A percentile compares a stretch with the other conserved stretches of the same genome.
Evolutionary conservation across 2,113 vertebrate genomes (phyloP).

Genomic region (Willisornis vidua): DNA sequence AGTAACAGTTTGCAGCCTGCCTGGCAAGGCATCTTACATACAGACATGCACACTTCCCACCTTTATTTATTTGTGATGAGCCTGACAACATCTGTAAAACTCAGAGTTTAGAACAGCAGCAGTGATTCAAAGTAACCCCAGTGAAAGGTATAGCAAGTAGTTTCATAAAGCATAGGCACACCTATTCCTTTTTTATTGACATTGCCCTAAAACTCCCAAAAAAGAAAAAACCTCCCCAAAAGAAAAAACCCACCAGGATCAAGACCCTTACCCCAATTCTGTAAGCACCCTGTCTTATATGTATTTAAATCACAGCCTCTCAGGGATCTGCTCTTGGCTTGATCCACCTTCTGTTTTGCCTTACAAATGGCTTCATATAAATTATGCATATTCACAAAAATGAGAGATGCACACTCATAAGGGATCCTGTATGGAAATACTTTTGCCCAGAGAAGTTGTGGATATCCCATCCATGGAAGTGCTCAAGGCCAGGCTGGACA

Average conservation of each 20-base stretch:
- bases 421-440: neutral
- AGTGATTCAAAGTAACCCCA: neutral
- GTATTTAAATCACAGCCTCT: neutral
- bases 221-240: neutral
- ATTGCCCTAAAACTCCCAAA: neutral
- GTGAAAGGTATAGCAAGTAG: neutral
- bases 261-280: neutral
- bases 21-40: neutral
- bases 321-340: neutral
- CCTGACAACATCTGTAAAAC: neutral
- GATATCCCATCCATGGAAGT: neutral
- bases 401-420: neutral
- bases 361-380: neutral
- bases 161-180: neutral
- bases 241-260: neutral
- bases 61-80: neutral
- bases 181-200: neutral
- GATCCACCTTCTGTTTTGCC: neutral
- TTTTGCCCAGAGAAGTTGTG: neutral
- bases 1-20: neutral
- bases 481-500: neutral
- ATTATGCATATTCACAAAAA: neutral
- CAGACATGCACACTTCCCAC: neutral
- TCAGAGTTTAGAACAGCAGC: neutral
- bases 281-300: neutral